Conservation (phyloP, 2,113 vertebrate species). For the Rhabdomys dilectus region DNA sequence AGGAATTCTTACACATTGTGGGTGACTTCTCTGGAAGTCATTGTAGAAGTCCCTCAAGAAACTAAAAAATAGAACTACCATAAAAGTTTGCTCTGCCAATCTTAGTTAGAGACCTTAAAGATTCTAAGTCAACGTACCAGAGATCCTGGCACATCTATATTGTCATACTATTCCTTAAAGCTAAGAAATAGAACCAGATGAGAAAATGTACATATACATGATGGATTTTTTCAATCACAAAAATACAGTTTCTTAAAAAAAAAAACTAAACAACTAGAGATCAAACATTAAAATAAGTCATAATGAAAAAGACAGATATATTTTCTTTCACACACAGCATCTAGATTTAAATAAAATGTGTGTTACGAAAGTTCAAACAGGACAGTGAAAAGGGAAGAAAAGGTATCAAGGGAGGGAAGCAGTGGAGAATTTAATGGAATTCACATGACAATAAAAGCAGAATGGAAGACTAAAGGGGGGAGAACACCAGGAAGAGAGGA, state of each 20-base stretch:
- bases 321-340: background rate
- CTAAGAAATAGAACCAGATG: background rate
- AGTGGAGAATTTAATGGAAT: background rate
- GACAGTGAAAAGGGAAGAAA: background rate
- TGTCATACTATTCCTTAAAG: background rate
- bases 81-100: background rate
- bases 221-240: background rate
- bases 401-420: background rate
- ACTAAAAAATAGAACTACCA: background rate
- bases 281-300: background rate
- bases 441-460: background rate
- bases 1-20: background rate
- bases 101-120: background rate
- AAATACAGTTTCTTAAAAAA: no score
- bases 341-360: background rate
- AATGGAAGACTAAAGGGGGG: background rate
- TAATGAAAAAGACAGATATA: background rate
- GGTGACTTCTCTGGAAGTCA: background rate
- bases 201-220: background rate
- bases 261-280: no score
- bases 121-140: background rate
- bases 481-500: background rate
- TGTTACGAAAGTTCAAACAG: background rate
- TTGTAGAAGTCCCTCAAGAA: background rate
- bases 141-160: background rate